phyloP scores from a whole-genome alignment of 2,888 invertebrate genomes.

The Acanthoscelides obtectus region DNA sequence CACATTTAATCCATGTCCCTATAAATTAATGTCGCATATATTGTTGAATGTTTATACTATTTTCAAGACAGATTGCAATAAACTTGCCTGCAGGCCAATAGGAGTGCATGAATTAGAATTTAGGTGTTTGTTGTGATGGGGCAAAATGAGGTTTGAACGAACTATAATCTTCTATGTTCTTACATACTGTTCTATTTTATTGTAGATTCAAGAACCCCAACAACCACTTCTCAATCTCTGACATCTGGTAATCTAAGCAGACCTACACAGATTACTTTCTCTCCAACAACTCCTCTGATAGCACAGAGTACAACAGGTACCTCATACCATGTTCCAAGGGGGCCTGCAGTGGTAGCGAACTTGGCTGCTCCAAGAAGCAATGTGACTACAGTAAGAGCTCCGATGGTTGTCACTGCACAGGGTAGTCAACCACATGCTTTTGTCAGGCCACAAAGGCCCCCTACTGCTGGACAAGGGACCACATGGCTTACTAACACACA shows the following conservation, averaged over 20 bases:
- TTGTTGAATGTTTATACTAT: too few species aligned
- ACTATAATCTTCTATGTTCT: too few species aligned
- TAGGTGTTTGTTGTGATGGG: too few species aligned
- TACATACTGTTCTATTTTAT: too few species aligned
- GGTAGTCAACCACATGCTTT: constrained; percentile 37
- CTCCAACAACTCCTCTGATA: constrained; percentile 38
- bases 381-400: constrained; percentile 50
- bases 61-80: too few species aligned
- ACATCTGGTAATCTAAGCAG: constrained; percentile 30
- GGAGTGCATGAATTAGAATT: too few species aligned
- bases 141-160: too few species aligned
- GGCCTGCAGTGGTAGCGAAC: constrained; percentile 71
- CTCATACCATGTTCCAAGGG: constrained; percentile 50
- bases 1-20: too few species aligned
- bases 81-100: too few species aligned
- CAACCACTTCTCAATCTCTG: constrained; percentile 21
- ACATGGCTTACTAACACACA: constrained; percentile 42
- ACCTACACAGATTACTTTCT: constrained; percentile 44
- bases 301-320: constrained; percentile 37
- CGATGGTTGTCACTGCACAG: constrained; percentile 43
- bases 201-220: background rate
- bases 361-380: constrained; percentile 64
- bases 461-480: constrained; percentile 44
- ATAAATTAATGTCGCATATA: too few species aligned
- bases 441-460: constrained; percentile 43